Evolutionary conservation across 2,888 invertebrate genomes (phyloP).

Genomic region (Sinotaia quadrata): DNA sequence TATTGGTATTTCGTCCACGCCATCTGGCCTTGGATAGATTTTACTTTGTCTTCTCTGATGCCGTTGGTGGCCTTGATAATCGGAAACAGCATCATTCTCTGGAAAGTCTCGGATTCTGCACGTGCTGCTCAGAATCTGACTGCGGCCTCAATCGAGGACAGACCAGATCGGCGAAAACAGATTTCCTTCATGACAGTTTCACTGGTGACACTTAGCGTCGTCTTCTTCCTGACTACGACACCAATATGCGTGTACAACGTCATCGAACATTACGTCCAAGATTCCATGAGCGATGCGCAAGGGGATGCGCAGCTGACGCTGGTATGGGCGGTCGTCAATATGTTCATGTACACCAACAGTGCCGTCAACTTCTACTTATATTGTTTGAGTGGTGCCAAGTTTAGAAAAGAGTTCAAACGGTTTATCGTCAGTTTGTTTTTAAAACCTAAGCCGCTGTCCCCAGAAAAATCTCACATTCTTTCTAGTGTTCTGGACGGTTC

Average conservation of each 20-base stretch:
- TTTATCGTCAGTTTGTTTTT: no score
- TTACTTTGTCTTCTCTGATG: slow-evolving; percentile 49
- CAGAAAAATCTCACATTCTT: no score
- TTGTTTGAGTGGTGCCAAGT: slow-evolving; percentile 34
- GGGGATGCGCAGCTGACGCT: slow-evolving; percentile 15
- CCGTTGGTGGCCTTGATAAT: slow-evolving; percentile 53
- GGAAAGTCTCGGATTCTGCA: slow-evolving; percentile 45
- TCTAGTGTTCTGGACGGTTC: no score
- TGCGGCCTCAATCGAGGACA: slow-evolving; percentile 10
- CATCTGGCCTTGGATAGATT: slow-evolving; percentile 57
- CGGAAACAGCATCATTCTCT: slow-evolving; percentile 55
- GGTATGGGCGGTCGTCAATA: slow-evolving; percentile 34
- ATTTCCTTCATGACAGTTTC: slow-evolving; percentile 36
- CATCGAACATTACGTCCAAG: slow-evolving; percentile 7
- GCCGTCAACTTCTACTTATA: slow-evolving; percentile 39
- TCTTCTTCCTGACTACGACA: slow-evolving; percentile 36
- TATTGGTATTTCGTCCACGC: slow-evolving; percentile 44
- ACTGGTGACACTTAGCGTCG: slow-evolving; percentile 26
- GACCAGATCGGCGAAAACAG: slow-evolving; percentile 7
- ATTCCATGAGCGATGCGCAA: neutral
- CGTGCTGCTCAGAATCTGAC: slow-evolving; percentile 29
- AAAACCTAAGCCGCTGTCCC: no score
- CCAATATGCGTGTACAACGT: slow-evolving; percentile 37
- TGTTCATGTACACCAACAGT: slow-evolving; percentile 37
- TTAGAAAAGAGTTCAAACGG: slow-evolving; percentile 27